phyloP scores from a whole-genome alignment of 2,113 vertebrate genomes.

The Chaetodon trifascialis region DNA sequence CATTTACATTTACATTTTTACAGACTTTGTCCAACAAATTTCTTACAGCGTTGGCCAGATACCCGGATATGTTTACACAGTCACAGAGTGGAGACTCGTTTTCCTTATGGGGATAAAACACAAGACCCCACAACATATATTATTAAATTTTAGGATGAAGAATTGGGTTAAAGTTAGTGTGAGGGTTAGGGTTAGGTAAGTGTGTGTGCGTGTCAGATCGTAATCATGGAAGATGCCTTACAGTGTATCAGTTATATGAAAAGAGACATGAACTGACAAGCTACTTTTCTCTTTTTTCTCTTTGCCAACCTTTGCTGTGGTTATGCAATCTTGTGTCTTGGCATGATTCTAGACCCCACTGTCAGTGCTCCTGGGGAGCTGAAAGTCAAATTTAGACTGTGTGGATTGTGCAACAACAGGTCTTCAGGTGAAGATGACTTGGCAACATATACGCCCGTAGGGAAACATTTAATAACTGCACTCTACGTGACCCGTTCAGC shows the following conservation, averaged over 20 bases:
- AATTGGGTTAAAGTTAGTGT: no score
- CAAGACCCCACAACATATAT: no score
- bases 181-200: neutral
- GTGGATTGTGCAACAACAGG: conserved; percentile 56
- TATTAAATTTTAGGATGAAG: no score
- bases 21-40: neutral
- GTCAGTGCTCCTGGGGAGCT: conserved; percentile 34
- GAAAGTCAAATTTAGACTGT: conserved; percentile 53
- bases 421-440: conserved; percentile 42
- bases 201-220: neutral
- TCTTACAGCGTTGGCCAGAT: neutral
- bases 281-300: conserved; percentile 7
- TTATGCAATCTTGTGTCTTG: conserved; percentile 60
- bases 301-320: conserved; percentile 15
- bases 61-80: no score
- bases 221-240: neutral
- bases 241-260: conserved; percentile 6
- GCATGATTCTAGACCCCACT: conserved; percentile 31
- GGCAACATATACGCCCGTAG: conserved; percentile 16
- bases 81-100: no score
- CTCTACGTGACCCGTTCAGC: conserved; percentile 11
- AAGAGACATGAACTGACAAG: conserved; percentile 11
- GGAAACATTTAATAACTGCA: conserved; percentile 35
- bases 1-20: neutral
- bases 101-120: no score